These are phyloP conservation scores for Microplitis demolitor DNA, from an alignment of 1,140 invertebrate genomes.

Conservation along the genomic window DNA sequence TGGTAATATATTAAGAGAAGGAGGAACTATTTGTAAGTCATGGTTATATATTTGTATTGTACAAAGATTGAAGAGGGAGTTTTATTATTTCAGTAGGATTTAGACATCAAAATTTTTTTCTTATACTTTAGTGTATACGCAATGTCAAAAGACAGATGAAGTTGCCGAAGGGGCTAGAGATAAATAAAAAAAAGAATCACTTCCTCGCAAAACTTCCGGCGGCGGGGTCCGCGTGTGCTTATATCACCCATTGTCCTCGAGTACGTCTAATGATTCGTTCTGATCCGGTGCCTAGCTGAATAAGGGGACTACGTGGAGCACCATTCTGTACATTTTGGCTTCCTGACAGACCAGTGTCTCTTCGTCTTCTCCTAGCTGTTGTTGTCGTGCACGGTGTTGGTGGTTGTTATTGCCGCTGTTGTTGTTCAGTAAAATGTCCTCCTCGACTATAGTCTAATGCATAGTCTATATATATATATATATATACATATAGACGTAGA, in stretches of 20 bases:
- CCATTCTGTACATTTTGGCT: constrained; percentile 5
- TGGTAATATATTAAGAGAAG: not conserved
- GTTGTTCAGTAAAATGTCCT: not conserved
- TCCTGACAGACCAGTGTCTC: constrained; percentile 27
- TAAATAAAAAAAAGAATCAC: constrained; percentile 38
- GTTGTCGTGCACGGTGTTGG: constrained; percentile 13
- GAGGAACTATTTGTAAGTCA: no score
- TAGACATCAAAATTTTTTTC: not conserved
- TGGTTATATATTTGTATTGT: no score
- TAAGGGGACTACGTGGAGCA: constrained; percentile 10
- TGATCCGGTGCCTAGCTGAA: constrained; percentile 42
- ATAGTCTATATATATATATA: no score
- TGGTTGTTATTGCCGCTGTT: not conserved
- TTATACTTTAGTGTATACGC: not conserved
- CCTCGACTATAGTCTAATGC: not conserved
- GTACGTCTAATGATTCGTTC: constrained; percentile 50
- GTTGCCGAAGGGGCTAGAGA: not conserved
- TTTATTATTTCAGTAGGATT: not conserved
- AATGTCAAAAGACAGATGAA: not conserved
- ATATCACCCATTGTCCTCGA: constrained; percentile 36
- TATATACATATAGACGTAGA: no score
- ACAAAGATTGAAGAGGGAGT: not conserved
- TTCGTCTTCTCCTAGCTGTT: not conserved
- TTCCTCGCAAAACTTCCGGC: constrained; percentile 51
- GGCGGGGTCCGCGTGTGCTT: constrained; percentile 37